A percentile compares a stretch with the other conserved stretches of the same genome.
Evolutionary conservation across 2,113 vertebrate genomes (phyloP).

Genomic region (Elanoides forficatus): DNA sequence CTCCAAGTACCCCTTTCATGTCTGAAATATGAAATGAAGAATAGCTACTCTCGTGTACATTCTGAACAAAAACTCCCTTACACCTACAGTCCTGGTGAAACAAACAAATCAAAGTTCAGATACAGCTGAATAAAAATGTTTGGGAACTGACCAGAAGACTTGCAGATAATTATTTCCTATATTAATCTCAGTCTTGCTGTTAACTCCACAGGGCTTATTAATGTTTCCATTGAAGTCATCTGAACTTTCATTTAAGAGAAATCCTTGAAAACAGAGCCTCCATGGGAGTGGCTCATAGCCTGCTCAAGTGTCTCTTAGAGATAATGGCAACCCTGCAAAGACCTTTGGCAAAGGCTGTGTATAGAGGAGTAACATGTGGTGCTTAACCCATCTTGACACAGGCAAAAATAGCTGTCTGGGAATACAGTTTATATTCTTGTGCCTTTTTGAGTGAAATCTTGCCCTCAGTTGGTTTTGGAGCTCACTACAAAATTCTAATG

Average conservation of each 20-base stretch:
- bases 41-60: background rate
- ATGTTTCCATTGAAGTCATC: background rate
- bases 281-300: background rate
- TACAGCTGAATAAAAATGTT: background rate
- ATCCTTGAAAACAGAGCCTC: background rate
- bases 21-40: background rate
- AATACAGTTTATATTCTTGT: background rate
- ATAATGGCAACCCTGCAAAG: background rate
- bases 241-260: background rate
- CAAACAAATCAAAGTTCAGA: background rate
- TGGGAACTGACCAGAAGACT: background rate
- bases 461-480: background rate
- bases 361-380: background rate
- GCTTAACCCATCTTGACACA: background rate
- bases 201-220: background rate
- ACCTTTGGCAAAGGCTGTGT: background rate
- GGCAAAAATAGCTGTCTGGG: background rate
- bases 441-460: background rate
- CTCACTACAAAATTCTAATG: background rate
- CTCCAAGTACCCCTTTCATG: background rate
- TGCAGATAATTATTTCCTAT: background rate
- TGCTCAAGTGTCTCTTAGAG: background rate
- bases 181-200: background rate
- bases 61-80: background rate
- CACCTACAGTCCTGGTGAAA: background rate